Conservation (phyloP, 37 sponge, comb jelly and placozoan genomes). For the Ianthella basta region DNA sequence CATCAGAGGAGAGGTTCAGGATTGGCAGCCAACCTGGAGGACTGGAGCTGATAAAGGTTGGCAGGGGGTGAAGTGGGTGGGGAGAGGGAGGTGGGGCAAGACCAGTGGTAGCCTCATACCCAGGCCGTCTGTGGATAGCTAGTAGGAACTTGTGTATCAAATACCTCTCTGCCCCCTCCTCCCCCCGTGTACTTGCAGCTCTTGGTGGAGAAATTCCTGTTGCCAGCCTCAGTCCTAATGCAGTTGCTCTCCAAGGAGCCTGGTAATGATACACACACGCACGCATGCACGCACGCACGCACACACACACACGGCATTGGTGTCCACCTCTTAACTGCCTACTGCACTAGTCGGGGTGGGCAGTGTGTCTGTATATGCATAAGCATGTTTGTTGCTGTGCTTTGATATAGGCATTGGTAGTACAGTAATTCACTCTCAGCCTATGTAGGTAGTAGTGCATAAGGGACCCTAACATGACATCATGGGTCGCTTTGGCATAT, state of each 20-base stretch:
- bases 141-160: no score
- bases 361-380: background rate
- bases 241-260: constrained; percentile 45
- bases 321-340: background rate
- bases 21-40: constrained; percentile 71
- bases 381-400: background rate
- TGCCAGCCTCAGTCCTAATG: constrained; percentile 83
- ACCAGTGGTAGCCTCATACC: no score
- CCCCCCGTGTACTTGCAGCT: constrained; percentile 50
- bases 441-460: no score
- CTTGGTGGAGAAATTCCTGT: constrained; percentile 77
- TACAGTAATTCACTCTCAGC: no score
- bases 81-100: no score
- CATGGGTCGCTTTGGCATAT: no score
- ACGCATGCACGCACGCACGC: constrained; percentile 6
- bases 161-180: constrained; percentile 17
- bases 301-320: background rate
- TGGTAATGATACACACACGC: constrained; percentile 40
- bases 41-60: constrained; percentile 71
- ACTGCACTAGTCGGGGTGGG: no score
- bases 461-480: no score
- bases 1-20: constrained; percentile 48
- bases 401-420: background rate
- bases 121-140: no score
- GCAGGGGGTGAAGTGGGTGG: no score